These are phyloP conservation scores for Drosophila ustulata DNA, from an alignment of 2,888 invertebrate genomes.

Conservation along the genomic window DNA sequence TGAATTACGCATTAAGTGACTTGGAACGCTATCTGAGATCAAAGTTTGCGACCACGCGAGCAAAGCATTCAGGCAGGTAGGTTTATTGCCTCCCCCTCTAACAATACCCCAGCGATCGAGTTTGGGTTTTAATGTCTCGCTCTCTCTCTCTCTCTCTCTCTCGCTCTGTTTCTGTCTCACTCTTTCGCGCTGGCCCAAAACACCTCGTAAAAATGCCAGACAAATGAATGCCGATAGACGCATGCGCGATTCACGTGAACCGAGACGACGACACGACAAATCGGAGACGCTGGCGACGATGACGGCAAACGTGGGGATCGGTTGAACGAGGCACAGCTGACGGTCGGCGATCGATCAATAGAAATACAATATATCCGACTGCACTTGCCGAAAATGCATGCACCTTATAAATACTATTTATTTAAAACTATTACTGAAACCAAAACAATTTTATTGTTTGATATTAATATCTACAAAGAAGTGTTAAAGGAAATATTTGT, in stretches of 20 bases:
- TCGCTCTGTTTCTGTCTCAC: no score
- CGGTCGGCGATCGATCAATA: conserved; percentile 38
- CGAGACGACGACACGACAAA: conserved; percentile 3
- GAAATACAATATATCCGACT: conserved; percentile 29
- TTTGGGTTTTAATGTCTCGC: background rate
- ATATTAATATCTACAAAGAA: no score
- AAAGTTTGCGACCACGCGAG: conserved; percentile 32
- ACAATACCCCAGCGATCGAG: background rate
- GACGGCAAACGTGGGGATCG: background rate
- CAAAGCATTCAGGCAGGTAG: conserved; percentile 2
- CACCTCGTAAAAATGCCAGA: conserved; percentile 14
- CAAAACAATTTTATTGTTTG: no score
- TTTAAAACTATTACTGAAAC: no score
- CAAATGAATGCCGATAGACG: conserved; percentile 28
- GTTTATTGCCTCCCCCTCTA: conserved; percentile 29
- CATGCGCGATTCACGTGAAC: conserved; percentile 72
- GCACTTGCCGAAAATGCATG: conserved; percentile 9
- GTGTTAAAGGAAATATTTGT: no score
- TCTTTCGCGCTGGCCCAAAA: background rate
- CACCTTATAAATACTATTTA: no score
- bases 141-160: background rate
- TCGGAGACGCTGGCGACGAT: background rate
- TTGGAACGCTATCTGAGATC: conserved; percentile 34
- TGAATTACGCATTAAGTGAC: conserved; percentile 13
- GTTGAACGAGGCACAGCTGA: conserved; percentile 17